Evolutionary conservation across 2,797 vertebrate species (phyloP), one percentile per base, ranked within the genome.

Genomic region (Stomatorhinus walkeri): DNA sequence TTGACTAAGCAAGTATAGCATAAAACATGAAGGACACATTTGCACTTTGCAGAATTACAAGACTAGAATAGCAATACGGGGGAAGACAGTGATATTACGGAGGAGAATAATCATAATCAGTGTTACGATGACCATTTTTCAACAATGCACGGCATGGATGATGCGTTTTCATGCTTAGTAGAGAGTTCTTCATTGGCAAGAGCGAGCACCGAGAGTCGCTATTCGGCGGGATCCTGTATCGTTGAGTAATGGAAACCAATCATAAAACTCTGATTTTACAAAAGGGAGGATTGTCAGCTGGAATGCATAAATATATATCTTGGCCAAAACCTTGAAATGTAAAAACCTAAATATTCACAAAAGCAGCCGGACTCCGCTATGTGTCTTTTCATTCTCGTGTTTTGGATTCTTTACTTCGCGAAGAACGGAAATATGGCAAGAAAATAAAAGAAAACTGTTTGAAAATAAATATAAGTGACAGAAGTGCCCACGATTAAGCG

Each of bases 231-330:
- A 68, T 61, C 84, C 79, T 88, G 56, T 40, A 85, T 76, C 59
- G 81, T 72, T 72, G 56, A 88, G 84, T 68, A 86, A 88, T 88
- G 61, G 48, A 90, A 90, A 88, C 89, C 89, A 90, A 90, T 90
- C 89, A 88, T 85, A 68, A 84, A 81, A 83, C 87, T 76, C 89
- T 88, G 48, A 52, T 83, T 90, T 85, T 83, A 76, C 84, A 90
- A 85, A 84, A 76, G 87, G 89, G 87, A 76, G 89, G 86, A 87
- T 84, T 89, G 85, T 76, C 87, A 64, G 52, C 22, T 64, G 49
- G 68, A 49, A 12, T 85, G 81, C 56, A 85, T 85, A 86, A 86
- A 86, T 86, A 81, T 12, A 88, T 64, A 40, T 43, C 54, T 22
- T 64, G 52, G 43, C 86, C 40, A 51, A 84, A 89, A 59, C 72